Evolutionary conservation across 2,797 vertebrate species (phyloP), one percentile per base, ranked within the genome.

Genomic region (Myotis pilosus): DNA sequence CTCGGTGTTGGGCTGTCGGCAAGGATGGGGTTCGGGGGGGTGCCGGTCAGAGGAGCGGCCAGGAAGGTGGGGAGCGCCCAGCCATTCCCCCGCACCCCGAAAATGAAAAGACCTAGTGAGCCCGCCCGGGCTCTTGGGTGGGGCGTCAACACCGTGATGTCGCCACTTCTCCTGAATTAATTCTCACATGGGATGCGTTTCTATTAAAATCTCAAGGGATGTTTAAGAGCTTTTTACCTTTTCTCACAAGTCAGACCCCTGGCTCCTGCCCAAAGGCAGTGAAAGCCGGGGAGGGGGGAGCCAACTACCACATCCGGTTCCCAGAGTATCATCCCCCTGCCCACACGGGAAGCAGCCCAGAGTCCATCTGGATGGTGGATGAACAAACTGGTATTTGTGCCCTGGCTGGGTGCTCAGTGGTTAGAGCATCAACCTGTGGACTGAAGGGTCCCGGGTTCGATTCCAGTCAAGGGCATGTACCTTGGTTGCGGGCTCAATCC

Each of bases 1-100:
- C 0, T 99, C 98, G 38, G 98, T 99, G 98, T 99, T 99, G 76
- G 99, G 98, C 99, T 99, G 98, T 22, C 23, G 30, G 83, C 92
- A 97, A 92, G 78, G n/a, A 88, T 3, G 60, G 60, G 28, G 60
- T 15, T 30, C 3, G 0, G 9, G 22, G 28, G 23, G 23, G 60
- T 22, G 74, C 41, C 62, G 44, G 85, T 97, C 93, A 96, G 93
- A 66, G 5, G 71, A 19, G 36, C 25, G 10, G 74, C 13, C 49
- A 4, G 30, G 28, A 11, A 25, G 22, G 5, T 23, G 0, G 8
- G 12, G 23, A 53, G 41, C 33, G 4, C 69, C 64, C 53, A 1
- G 22, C 68, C 68, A 5, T 6, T 2, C 36, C 33, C 51, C 20
- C 9, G 2, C 9, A 17, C 11, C 81, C 90, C 33, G 5, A 8